Conservation (phyloP, 1,140 invertebrate species). For the Mylabris phalerata region DNA sequence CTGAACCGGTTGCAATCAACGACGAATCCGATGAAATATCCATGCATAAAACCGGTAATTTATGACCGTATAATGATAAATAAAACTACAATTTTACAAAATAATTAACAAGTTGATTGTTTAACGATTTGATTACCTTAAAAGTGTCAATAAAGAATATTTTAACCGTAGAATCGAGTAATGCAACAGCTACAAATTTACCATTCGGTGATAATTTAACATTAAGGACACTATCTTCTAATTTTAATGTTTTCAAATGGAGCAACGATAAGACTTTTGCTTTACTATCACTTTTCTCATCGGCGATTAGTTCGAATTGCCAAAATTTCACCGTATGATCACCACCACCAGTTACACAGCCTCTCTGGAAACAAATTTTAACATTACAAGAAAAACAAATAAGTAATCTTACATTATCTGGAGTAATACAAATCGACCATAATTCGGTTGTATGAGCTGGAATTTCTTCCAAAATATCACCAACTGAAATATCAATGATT, state of each 20-base stretch:
- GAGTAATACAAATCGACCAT: conserved; percentile 68
- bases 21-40: conserved; percentile 90
- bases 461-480: conserved; percentile 68
- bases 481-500: conserved; percentile 80
- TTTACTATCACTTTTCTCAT: conserved; percentile 52
- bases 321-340: conserved; percentile 92
- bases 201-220: conserved; percentile 79
- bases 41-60: conserved; percentile 86
- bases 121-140: conserved; percentile 56
- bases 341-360: conserved; percentile 76
- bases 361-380: conserved; percentile 49
- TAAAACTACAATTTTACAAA: conserved; percentile 68
- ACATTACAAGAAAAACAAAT: background rate
- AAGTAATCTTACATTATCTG: conserved; percentile 55
- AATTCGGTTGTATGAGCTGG: conserved; percentile 74
- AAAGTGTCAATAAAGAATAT: conserved; percentile 92
- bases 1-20: conserved; percentile 88
- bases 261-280: conserved; percentile 69
- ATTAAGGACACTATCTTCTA: conserved; percentile 81
- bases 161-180: conserved; percentile 91
- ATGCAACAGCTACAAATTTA: conserved; percentile 80
- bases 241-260: conserved; percentile 72
- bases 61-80: conserved; percentile 93
- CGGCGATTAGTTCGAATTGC: conserved; percentile 81
- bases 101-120: background rate